A percentile compares a stretch with the other conserved stretches of the same genome.
phyloP scores from a whole-genome alignment of 2,797 vertebrate genomes.

The Sebastes steindachneri region DNA sequence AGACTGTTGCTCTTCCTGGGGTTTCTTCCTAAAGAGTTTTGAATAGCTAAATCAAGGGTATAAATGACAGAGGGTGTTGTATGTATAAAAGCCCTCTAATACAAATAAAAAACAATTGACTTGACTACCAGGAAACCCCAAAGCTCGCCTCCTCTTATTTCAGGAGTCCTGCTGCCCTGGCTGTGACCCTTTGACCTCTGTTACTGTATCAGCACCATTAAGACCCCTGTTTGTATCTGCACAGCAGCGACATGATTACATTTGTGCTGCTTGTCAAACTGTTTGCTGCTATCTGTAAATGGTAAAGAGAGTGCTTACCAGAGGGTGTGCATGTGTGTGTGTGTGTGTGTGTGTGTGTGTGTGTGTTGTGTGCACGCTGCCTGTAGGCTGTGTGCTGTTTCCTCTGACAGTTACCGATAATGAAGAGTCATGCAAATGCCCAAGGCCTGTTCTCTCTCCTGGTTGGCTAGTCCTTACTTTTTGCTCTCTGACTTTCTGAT shows the following conservation, averaged over 20 bases:
- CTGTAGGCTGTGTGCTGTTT: conserved; percentile 71
- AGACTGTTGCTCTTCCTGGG: background rate
- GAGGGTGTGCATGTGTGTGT: conserved; percentile 34
- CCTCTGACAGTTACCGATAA: conserved; percentile 80
- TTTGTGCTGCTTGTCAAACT: conserved; percentile 64
- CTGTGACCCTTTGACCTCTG: conserved; percentile 40
- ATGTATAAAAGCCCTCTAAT: background rate
- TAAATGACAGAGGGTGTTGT: background rate
- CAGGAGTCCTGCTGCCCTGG: background rate
- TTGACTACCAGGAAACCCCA: background rate
- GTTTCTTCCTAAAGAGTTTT: background rate
- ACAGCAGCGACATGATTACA: conserved; percentile 68
- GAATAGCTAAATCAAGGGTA: background rate
- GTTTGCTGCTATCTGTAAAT: conserved; percentile 58
- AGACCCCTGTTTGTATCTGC: conserved; percentile 42
- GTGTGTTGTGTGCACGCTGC: conserved; percentile 31
- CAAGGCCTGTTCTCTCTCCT: conserved; percentile 27
- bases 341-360: conserved; percentile 18
- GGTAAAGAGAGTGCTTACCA: conserved; percentile 41
- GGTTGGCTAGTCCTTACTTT: conserved; percentile 6
- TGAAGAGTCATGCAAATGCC: conserved; percentile 77
- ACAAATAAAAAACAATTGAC: background rate
- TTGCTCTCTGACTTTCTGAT: conserved; percentile 3
- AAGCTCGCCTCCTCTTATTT: background rate
- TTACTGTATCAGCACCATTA: conserved; percentile 32